Conservation (phyloP, 2,888 invertebrate genomes). For the Bruchidius siliquastri region DNA sequence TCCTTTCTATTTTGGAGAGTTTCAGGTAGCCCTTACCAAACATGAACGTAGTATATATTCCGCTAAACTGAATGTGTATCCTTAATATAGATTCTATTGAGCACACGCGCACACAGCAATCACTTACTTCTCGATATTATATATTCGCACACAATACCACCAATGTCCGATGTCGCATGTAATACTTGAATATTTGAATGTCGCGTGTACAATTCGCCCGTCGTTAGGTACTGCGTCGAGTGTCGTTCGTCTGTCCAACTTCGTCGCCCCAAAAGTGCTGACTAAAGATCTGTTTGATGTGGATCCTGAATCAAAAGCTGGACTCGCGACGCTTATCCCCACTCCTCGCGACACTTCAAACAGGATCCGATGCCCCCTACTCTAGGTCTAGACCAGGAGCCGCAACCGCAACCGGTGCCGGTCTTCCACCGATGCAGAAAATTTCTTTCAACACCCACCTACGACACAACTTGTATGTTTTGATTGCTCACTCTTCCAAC, state of each 20-base stretch:
- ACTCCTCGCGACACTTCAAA: conserved; percentile 20
- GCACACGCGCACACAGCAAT: conserved; percentile 27
- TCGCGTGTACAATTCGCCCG: conserved; percentile 16
- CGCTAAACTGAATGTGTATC: background rate
- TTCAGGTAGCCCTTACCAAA: background rate
- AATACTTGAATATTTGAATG: conserved; percentile 19
- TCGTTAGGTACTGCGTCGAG: conserved; percentile 43
- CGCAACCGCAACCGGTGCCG: background rate
- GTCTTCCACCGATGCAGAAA: background rate
- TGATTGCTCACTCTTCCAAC: background rate
- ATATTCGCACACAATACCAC: background rate
- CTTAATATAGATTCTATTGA: background rate
- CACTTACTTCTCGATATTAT: conserved; percentile 38
- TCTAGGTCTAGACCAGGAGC: conserved; percentile 2
- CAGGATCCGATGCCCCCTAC: conserved; percentile 13
- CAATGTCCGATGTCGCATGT: conserved; percentile 31
- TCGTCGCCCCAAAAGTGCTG: conserved; percentile 49
- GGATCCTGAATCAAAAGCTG: conserved; percentile 36
- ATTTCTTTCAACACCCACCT: background rate
- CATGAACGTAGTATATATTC: background rate
- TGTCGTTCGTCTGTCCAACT: conserved; percentile 48
- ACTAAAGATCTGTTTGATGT: conserved; percentile 44
- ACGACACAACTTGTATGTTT: background rate
- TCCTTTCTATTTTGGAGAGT: background rate
- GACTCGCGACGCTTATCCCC: conserved; percentile 37